Evolutionary conservation across 2,888 invertebrate genomes (phyloP).

Genomic region (Patella caerulea): DNA sequence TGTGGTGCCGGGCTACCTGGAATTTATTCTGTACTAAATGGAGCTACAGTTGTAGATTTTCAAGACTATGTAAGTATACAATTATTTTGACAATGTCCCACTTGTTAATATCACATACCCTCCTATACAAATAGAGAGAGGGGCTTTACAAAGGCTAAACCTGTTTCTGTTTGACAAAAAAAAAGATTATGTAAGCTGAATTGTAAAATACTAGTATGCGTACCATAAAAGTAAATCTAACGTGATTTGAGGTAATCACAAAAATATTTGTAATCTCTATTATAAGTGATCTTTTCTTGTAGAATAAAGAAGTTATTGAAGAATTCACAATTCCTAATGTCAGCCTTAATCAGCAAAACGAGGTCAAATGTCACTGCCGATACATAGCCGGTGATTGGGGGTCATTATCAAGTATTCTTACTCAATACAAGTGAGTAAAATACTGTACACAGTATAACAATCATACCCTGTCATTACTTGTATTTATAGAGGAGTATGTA

Average conservation of each 20-base stretch:
- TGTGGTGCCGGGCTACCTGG: constrained; percentile 93
- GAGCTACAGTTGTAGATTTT: constrained; percentile 81
- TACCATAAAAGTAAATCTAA: too few relatives aligned
- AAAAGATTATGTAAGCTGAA: too few relatives aligned
- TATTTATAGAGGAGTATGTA: too few relatives aligned
- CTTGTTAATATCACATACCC: background rate
- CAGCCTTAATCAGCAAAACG: constrained; percentile 75
- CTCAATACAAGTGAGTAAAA: background rate
- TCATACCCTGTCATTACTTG: too few relatives aligned
- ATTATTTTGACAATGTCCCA: background rate
- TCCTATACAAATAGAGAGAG: too few relatives aligned
- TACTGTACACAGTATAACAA: background rate
- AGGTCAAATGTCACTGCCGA: constrained; percentile 39
- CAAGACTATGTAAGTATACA: constrained; percentile 90
- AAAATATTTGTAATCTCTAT: too few relatives aligned
- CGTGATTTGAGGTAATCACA: too few relatives aligned
- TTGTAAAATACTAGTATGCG: too few relatives aligned
- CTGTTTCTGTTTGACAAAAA: too few relatives aligned
- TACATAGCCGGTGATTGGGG: constrained; percentile 84
- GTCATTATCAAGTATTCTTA: constrained; percentile 72
- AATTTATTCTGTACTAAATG: constrained; percentile 81
- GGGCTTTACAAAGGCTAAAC: too few relatives aligned
- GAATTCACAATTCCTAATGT: constrained; percentile 88
- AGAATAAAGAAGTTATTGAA: constrained; percentile 89
- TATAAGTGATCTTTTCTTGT: constrained; percentile 37